Evolutionary conservation across 2,888 invertebrate species (phyloP), one percentile per base, ranked within the genome.

Genomic region (Cerastis rubricosa): DNA sequence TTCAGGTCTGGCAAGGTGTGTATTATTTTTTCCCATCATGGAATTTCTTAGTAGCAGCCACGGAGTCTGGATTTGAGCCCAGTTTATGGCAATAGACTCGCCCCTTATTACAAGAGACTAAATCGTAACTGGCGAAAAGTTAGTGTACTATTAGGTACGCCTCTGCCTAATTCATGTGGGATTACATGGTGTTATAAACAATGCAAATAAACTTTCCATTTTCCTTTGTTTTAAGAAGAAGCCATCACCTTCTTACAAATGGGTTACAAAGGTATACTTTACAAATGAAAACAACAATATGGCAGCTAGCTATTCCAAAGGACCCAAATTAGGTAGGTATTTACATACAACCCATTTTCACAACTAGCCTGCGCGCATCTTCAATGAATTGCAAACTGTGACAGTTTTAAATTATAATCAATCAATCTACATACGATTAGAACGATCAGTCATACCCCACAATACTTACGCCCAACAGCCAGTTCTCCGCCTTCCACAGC

Each of bases 381-480:
- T 49, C 25, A 25, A 40, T 22, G 14, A n/a, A 57, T 19, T 57
- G 9, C 12, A 45, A 57, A 57, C 12, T 54, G n/a, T 19, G 8
- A 0, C 25, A 35, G 7, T 43, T 47, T 35, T n/a, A n/a, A 29
- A 66, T 43, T 54, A 29, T 45, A 76, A 22, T 29, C n/a, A 78
- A 59, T 45, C 35, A 35, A 64, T 47, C 5, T 47, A 19, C 19
- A n/a, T 40, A 29, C 3, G 14, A 43, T 19, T 29, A 9, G 19
- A 19, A 1, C 59, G 29, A 61, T 61, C 9, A 29, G 59, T 9
- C 19, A 19, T 9, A n/a, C 40, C 19, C 29, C 25, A 66, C 43
- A 25, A 14, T 40, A 69, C 29, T 61, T 51, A 63, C 65, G 11
- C 51, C 69, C 70, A 14, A 45, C 61, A 49, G 25, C 61, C 25